Evolutionary conservation across 2,113 vertebrate genomes (phyloP), one percentile per base, ranked within the genome.

Genomic region (Osmerus eperlanus): DNA sequence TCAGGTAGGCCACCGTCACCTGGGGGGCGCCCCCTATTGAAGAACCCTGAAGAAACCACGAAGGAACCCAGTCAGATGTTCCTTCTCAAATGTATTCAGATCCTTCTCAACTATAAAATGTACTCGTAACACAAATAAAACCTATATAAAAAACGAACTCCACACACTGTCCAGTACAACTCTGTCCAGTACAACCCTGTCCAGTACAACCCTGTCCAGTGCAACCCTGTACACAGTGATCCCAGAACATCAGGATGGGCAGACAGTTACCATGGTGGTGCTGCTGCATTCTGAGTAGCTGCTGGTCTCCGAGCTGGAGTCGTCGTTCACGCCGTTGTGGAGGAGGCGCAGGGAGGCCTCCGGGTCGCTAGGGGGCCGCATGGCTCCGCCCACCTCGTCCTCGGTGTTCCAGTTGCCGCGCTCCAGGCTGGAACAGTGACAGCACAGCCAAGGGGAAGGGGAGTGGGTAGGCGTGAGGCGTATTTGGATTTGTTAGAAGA

Each of bases 1-100:
- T 97, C 81, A 98, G 87, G 87, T 98, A 98, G 0, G 96, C 95
- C 55, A 96, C 95, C 0, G 93, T 90, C 81, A 94, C 94, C 25
- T 86, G 88, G 25, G 87, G 73, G 68, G 74, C 0, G 54, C 83
- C 69, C 25, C 71, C 65, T 61, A 63, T 83, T 3, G 78, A 83
- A 1, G 80, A 85, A 4, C 36, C 79, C 85, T 85, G 68, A 19
- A 2, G 1, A 53, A 53, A 47, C 41, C 41, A 47, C 9, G 9
- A 47, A 47, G 9, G 41, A 47, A 47, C 41, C 41, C 9, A 8
- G 41, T 11, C 4, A 47, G 41, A 47, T 47, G 41, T 12, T 47
- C 9, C 9, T 47, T 47, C 41, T 47, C 41, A 47, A 11, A 47
- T 11, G 41, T 12, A 12, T 47, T 47, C 41, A 47, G 41, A 47